These are phyloP conservation scores for Amphiprion percula DNA, from an alignment of 2,113 vertebrate species.

Conservation along the genomic window DNA sequence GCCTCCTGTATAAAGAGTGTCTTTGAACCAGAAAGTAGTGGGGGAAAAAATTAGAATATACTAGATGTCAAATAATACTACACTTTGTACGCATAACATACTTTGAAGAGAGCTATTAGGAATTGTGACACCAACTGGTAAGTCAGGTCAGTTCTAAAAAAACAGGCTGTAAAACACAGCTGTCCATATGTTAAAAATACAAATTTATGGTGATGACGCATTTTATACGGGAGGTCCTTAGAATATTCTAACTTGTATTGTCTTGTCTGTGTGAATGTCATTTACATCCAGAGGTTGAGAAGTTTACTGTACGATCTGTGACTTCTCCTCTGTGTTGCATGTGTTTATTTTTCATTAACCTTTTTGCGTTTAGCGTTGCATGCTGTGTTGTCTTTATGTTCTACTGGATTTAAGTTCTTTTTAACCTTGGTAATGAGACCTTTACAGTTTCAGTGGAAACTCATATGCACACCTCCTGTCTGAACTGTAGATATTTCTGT, in stretches of 20 bases:
- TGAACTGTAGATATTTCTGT: neutral
- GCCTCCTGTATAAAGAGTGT: constrained; percentile 22
- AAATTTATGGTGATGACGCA: neutral
- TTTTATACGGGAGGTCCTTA: constrained; percentile 21
- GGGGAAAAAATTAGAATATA: too few relatives aligned
- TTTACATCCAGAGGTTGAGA: neutral
- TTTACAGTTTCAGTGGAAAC: constrained; percentile 18
- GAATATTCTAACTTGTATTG: neutral
- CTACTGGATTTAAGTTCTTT: neutral
- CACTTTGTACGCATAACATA: neutral
- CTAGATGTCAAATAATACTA: too few relatives aligned
- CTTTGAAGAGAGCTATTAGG: neutral
- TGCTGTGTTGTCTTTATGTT: neutral
- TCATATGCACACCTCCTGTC: constrained; percentile 2
- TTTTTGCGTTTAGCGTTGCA: neutral
- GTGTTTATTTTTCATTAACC: neutral
- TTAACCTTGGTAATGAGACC: constrained; percentile 9
- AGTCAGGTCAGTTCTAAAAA: constrained; percentile 18
- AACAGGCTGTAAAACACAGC: neutral
- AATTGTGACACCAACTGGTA: constrained; percentile 34
- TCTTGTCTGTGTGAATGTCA: neutral
- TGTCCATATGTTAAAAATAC: constrained; percentile 15
- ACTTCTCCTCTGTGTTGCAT: constrained; percentile 7
- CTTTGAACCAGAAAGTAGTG: too few relatives aligned
- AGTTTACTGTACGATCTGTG: constrained; percentile 1